A percentile compares a stretch with the other conserved stretches of the same genome.
Conservation (phyloP, 1,140 invertebrate species). For the Mercenaria mercenaria region DNA sequence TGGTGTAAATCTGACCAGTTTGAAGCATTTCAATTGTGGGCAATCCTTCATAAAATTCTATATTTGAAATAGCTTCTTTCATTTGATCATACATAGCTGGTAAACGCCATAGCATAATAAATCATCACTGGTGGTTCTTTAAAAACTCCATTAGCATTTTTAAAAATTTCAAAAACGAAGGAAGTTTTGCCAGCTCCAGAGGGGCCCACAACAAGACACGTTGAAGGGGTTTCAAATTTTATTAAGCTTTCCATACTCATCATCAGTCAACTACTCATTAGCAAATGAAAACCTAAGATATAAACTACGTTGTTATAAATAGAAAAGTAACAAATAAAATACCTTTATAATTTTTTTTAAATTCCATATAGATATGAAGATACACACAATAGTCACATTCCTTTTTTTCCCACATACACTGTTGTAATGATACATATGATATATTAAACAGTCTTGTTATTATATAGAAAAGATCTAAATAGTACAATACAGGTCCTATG, state of each 20-base stretch:
- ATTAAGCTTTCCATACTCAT: background rate
- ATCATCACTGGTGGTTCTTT: background rate
- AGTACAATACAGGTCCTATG: no score
- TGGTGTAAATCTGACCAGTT: background rate
- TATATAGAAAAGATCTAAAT: no score
- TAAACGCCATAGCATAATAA: slow-evolving; percentile 9
- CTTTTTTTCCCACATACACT: no score
- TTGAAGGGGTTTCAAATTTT: background rate
- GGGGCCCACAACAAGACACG: background rate
- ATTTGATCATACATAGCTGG: slow-evolving; percentile 45
- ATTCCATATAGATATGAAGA: no score
- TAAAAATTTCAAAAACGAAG: background rate
- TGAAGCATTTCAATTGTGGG: background rate
- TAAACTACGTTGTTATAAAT: no score
- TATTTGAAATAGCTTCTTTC: slow-evolving; percentile 3
- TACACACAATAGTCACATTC: no score
- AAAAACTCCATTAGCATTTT: slow-evolving; percentile 16
- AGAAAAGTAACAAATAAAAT: no score
- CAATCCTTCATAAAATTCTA: slow-evolving; percentile 32
- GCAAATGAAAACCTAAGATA: no score
- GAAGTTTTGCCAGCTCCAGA: background rate
- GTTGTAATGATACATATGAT: no score
- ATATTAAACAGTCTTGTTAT: no score
- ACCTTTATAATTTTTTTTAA: no score
- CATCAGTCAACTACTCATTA: no score